Percentiles rank a stretch among this genome's conserved stretches.
Evolutionary conservation across 2,113 vertebrate species (phyloP).

Genomic region (Lamprotornis superbus): DNA sequence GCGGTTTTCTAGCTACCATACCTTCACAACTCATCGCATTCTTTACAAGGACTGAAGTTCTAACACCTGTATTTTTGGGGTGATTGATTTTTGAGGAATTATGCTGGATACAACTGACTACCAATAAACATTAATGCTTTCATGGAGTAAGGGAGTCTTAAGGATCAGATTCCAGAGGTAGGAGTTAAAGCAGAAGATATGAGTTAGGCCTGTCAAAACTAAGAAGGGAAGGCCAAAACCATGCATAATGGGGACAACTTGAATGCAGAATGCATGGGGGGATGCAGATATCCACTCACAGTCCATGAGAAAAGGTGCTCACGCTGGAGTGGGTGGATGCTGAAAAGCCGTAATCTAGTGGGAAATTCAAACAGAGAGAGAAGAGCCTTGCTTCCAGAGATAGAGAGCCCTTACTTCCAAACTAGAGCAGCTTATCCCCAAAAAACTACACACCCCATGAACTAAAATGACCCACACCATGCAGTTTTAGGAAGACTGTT

Average conservation of each 20-base stretch:
- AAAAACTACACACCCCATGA: not conserved
- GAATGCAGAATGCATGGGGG: not conserved
- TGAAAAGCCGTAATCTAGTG: not conserved
- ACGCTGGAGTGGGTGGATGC: fast-evolving
- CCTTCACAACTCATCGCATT: not conserved
- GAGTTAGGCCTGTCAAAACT: not conserved
- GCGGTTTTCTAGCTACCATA: not conserved
- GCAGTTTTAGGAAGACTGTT: not conserved
- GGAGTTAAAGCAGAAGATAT: not conserved
- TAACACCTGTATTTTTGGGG: not conserved
- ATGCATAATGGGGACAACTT: not conserved
- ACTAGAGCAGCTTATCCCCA: not conserved
- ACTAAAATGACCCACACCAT: not conserved
- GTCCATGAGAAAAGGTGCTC: not conserved
- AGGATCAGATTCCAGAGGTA: not conserved
- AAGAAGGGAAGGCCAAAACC: not conserved
- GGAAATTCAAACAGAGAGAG: not conserved
- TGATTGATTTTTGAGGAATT: not conserved
- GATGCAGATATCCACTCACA: not conserved
- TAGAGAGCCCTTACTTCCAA: not conserved
- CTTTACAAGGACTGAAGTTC: not conserved
- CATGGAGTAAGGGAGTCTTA: not conserved
- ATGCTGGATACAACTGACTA: not conserved
- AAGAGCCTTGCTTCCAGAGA: not conserved
- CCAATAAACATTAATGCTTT: not conserved